Evolutionary conservation across 2,888 invertebrate genomes (phyloP).

Genomic region (Dynastes maya): DNA sequence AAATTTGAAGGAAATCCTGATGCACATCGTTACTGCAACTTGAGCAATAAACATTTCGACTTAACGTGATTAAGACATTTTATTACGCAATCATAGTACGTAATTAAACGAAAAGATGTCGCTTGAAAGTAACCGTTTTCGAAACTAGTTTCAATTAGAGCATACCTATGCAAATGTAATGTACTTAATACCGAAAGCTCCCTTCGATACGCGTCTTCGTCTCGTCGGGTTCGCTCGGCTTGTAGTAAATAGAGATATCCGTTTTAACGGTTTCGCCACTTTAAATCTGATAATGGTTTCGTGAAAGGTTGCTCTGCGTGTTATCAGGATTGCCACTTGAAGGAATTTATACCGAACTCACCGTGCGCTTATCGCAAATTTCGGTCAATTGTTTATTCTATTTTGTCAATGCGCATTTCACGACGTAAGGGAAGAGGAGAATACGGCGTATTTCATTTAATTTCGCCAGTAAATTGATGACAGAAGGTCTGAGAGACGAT

Average conservation of each 20-base stretch:
- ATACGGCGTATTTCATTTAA: slow-evolving; percentile 10
- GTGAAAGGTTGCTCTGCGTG: slow-evolving; percentile 38
- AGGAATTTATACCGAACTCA: slow-evolving; percentile 29
- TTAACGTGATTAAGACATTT: slow-evolving; percentile 25
- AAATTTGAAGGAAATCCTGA: too few species aligned
- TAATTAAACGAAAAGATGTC: slow-evolving; percentile 40
- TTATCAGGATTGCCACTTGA: slow-evolving; percentile 44
- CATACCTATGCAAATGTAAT: slow-evolving; percentile 44
- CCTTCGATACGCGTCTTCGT: neutral
- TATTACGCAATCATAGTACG: slow-evolving; percentile 38
- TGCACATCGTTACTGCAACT: neutral
- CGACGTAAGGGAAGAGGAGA: neutral
- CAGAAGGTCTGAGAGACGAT: neutral
- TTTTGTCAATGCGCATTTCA: slow-evolving; percentile 33
- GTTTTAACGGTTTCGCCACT: slow-evolving; percentile 42
- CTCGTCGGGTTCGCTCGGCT: neutral
- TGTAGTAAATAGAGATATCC: slow-evolving; percentile 31
- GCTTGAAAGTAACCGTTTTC: slow-evolving; percentile 27
- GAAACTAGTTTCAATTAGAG: slow-evolving; percentile 45
- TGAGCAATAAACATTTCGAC: slow-evolving; percentile 17
- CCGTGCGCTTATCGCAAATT: slow-evolving; percentile 29
- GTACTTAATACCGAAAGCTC: slow-evolving; percentile 25
- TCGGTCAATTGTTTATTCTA: slow-evolving; percentile 43
- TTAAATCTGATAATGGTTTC: slow-evolving; percentile 44
- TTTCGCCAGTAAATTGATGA: slow-evolving; percentile 24